A percentile compares a stretch with the other conserved stretches of the same genome.
Conservation (phyloP, 2,113 vertebrate genomes). For the Amblyopsis rosae region DNA sequence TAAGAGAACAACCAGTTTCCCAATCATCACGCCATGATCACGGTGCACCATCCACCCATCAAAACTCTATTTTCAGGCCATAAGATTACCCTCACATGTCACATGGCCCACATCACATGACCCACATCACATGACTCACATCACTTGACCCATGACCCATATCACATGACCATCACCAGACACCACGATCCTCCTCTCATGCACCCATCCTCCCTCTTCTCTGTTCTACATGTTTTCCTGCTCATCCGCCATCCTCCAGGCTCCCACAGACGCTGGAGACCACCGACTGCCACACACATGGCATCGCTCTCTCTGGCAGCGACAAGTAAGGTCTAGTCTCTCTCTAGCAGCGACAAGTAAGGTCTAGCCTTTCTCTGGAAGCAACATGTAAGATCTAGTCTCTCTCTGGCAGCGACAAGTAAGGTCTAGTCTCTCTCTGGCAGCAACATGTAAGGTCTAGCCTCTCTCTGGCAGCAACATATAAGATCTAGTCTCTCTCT, state of each 20-base stretch:
- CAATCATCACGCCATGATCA: neutral
- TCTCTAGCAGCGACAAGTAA: neutral
- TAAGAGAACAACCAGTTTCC: conserved; percentile 32
- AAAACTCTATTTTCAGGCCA: no score
- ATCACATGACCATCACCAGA: no score
- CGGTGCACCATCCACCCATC: conserved; percentile 43
- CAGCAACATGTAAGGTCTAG: no score
- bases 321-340: conserved; percentile 84
- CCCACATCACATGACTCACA: conserved; percentile 7
- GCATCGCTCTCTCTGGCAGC: conserved; percentile 86
- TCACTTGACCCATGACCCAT: neutral
- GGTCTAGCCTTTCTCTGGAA: neutral
- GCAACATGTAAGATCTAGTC: no score
- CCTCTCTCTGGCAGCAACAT: no score
- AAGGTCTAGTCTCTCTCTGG: no score
- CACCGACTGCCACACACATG: conserved; percentile 87
- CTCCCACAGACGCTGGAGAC: conserved; percentile 90
- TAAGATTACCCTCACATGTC: no score
- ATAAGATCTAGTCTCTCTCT: no score
- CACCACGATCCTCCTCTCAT: conserved; percentile 19
- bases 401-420: no score
- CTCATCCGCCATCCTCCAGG: conserved; percentile 86
- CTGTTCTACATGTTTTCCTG: conserved; percentile 56
- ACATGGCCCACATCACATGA: conserved; percentile 20
- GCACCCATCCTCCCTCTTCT: conserved; percentile 29